Base-by-base conservation (phyloP, 2,888 invertebrate genomes). In the Polylopha cassiicola region DNA sequence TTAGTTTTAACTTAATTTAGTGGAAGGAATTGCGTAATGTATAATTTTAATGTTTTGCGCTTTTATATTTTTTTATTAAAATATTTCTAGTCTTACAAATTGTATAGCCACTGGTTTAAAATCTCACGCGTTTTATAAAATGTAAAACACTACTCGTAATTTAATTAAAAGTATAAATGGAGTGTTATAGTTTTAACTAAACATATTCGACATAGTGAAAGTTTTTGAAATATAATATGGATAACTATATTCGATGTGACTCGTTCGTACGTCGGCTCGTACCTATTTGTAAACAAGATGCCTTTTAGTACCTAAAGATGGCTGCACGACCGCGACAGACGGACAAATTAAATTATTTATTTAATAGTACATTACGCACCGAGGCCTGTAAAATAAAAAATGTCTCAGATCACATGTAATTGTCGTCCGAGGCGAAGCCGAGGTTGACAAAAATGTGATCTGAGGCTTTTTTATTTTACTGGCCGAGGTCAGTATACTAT, bases 231-330 rank as follows among this genome's bases (percentile, higher is more conserved):
- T n/a, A n/a, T n/a, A n/a, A n/a, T n/a, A n/a, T n/a, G n/a, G n/a
- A n/a, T n/a, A n/a, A n/a, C n/a, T n/a, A n/a, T n/a, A n/a, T n/a
- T n/a, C n/a, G n/a, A n/a, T n/a, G n/a, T n/a, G n/a, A n/a, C n/a
- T n/a, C n/a, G n/a, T n/a, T n/a, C n/a, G n/a, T n/a, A 32, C 8
- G 17, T 39, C 14, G 20, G 20, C 8, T 4, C 10, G 14, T 15
- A 27, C n/a, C 26, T 6, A 14, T 30, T 22, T 41, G 30, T 41
- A 36, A 64, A 67, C 63, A 55, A 64, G 69, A 66, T 72, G 73
- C 73, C 73, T 73, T 72, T 63, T 69, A 72, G 70, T 68, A 65
- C 58, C 61, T 59, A 47, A 42, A 48, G 53, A 51, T 55, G 55
- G 65, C 66, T 65, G 61, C 42, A 52, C 52, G 39, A 43, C 37